These are phyloP conservation scores for Callopanchax toddi DNA, from an alignment of 2,113 vertebrate genomes.

Conservation along the genomic window DNA sequence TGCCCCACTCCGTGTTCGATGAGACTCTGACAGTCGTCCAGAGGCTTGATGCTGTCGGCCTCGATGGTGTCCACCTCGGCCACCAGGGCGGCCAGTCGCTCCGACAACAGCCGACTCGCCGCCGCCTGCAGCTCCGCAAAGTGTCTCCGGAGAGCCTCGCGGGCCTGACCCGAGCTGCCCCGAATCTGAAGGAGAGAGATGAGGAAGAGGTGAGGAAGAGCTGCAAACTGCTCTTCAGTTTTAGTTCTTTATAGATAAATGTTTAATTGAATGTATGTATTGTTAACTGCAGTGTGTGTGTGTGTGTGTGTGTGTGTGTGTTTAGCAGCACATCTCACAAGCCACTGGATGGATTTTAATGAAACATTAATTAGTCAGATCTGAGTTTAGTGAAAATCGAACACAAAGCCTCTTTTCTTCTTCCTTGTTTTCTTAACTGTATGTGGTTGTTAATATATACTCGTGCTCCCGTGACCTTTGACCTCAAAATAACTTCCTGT, in stretches of 20 bases:
- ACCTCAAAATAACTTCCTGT: background rate
- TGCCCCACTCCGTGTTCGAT: conserved; percentile 74
- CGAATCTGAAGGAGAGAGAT: conserved; percentile 38
- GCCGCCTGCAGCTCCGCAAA: conserved; percentile 65
- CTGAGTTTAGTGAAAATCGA: no score
- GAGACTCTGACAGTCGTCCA: conserved; percentile 73
- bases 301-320: no score
- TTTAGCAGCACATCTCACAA: no score
- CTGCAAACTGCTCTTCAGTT: background rate
- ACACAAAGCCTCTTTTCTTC: no score
- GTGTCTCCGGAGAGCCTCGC: conserved; percentile 68
- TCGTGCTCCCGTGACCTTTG: no score
- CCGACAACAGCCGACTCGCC: conserved; percentile 49
- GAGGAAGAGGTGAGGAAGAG: background rate
- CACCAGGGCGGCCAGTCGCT: conserved; percentile 57
- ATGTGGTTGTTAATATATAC: no score
- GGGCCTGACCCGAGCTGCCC: conserved; percentile 72
- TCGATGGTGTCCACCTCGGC: conserved; percentile 70
- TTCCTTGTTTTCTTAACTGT: no score
- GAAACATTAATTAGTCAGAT: no score
- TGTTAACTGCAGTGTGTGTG: no score
- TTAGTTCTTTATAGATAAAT: background rate
- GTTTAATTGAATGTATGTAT: no score
- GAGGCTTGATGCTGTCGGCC: conserved; percentile 65
- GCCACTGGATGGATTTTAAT: no score